Evolutionary conservation across 2,888 invertebrate genomes (phyloP).

Genomic region (Amitus sp.): DNA sequence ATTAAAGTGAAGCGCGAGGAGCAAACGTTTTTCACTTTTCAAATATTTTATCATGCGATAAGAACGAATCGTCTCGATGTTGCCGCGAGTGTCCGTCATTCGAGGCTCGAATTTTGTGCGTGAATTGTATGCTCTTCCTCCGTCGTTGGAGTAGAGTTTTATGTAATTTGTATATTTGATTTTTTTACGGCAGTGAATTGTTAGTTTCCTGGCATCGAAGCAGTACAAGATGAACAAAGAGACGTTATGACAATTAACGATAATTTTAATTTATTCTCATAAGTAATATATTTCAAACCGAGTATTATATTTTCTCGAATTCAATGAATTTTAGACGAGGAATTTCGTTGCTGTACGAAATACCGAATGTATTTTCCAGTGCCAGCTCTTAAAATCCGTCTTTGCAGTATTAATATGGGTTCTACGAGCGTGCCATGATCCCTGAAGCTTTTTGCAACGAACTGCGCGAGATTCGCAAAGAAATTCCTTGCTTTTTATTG

Average conservation of each 20-base stretch:
- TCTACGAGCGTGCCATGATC: conserved; percentile 52
- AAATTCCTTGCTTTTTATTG: too few species aligned
- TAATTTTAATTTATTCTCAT: conserved; percentile 15
- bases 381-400: conserved; percentile 28
- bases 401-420: conserved; percentile 35
- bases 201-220: conserved; percentile 26
- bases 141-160: conserved; percentile 42
- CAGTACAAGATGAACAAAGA: conserved; percentile 36
- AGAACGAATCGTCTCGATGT: background rate
- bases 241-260: conserved; percentile 17
- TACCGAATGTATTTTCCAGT: background rate
- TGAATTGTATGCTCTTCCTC: conserved; percentile 54
- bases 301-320: background rate
- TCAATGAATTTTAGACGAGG: background rate
- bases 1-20: conserved; percentile 1
- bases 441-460: background rate
- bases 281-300: conserved; percentile 15
- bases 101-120: conserved; percentile 43
- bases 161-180: conserved; percentile 25
- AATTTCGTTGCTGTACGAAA: background rate
- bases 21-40: background rate
- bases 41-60: background rate
- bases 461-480: too few species aligned
- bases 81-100: conserved; percentile 17
- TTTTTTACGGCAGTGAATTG: conserved; percentile 24